Base-by-base conservation (phyloP, 2,888 invertebrate species). In the Synergus japonicus region DNA sequence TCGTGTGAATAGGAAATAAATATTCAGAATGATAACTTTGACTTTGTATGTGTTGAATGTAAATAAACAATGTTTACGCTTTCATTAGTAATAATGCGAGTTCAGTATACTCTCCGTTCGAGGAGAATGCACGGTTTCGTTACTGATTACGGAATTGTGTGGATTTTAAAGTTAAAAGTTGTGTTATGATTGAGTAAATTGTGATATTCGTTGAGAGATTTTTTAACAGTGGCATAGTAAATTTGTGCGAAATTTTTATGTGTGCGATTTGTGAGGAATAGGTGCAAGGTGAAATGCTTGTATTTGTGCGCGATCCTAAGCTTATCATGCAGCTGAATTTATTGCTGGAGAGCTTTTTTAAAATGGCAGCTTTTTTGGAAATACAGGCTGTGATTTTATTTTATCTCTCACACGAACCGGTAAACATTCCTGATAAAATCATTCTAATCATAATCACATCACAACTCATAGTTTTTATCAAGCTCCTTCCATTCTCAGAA, bases 261-360 rank as follows among this genome's bases (percentile, higher is more conserved):
- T 54, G 13, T 73, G 49, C 37, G 54, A 54, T 13, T 63, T 73
- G 54, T 73, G 77, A 78, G 66, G 49, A 41, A 78, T 66, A 80
- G 63, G 77, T 65, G 81, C 79, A 69, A 58, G 49, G 84, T 86
- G 85, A 87, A 86, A 86, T 87, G 87, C 81, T 81, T 80, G 78
- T 82, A 81, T 82, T 80, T 83, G 83, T 83, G 85, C 81, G 80
- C 79, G 79, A 78, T 37, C 76, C 79, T 78, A 82, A 86, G 84
- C 76, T 83, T 81, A 82, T 78, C 83, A 88, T 88, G 88, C 83
- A 84, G 82, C 82, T 82, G 85, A 79, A 84, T 82, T 81, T 78
- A 76, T 83, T 82, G 76, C 41, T 66, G 44, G 78, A 85, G 80
- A 79, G 80, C 82, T 80, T 81, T 76, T 66, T 44, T 43, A 43